Base-by-base conservation (phyloP, 2,888 invertebrate species). In the Pheosia tremula region DNA sequence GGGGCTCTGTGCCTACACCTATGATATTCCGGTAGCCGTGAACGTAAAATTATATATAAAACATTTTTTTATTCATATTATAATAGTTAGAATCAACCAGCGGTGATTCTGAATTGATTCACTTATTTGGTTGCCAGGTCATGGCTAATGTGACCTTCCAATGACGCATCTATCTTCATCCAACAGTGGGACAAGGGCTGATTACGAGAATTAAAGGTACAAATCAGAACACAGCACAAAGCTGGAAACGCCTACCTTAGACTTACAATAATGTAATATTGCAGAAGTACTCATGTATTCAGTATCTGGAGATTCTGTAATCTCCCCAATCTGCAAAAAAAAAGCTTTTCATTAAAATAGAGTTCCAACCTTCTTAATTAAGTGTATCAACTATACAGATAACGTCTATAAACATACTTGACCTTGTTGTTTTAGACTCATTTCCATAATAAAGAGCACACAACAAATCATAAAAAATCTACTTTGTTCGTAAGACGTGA, bases 211-310 rank as follows among this genome's bases (percentile, higher is more conserved):
- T 47, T 45, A 45, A 9, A 11, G 9, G n/a, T n/a, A 4, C n/a
- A 52, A 10, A 36, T 52, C 10, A 3, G 6, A 36, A 54, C 37
- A 11, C 38, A 53, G 24, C 9, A 37, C 3, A 54, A 38, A 54
- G 38, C 37, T 38, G 11, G 38, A 54, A 56, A 41, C 56, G n/a
- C 67, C 74, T 81, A 95, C 95, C 93, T 97, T 97, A 61, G 95
- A 95, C 91, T 97, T 97, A 92, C 97, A 97, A 80, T 97, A 97
- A 83, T 95, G 95, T 82, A 97, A 94, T 71, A 97, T 95, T 9
- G 97, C 96, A 10, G 97, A 97, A 43, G 97, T 97, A 75, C 96
- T 97, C 85, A 96, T 94, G 72, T 95, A 95, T 72, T 95, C 95
- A 52, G 95, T 94, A 79, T 95, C 95, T 65, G 96, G 95, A 67